These are phyloP conservation scores for Euura saliciscinereae DNA, from an alignment of 1,140 invertebrate species.

Conservation along the genomic window DNA sequence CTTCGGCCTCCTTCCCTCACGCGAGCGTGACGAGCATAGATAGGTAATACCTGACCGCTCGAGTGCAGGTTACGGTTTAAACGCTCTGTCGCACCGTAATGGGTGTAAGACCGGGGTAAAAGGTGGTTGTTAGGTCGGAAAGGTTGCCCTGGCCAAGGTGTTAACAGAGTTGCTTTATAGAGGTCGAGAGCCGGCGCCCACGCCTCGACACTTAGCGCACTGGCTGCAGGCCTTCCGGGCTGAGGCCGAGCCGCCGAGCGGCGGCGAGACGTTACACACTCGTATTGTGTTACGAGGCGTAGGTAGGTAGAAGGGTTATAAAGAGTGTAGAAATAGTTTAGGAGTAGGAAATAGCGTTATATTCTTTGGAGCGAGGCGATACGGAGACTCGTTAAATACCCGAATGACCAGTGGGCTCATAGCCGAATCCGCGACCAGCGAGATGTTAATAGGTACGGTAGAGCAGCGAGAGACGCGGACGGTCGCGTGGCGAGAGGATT, in stretches of 20 bases:
- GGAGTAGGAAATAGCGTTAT: conserved; percentile 12
- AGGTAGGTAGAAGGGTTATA: conserved; percentile 8
- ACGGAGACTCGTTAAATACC: conserved; percentile 43
- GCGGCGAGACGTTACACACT: conserved; percentile 11
- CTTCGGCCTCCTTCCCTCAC: too few species aligned
- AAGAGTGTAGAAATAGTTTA: conserved; percentile 21
- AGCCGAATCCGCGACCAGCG: conserved; percentile 21
- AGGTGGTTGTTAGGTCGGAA: not conserved
- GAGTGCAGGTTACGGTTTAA: too few species aligned
- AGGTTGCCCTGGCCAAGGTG: conserved; percentile 30
- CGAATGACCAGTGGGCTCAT: conserved; percentile 40
- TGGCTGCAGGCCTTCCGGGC: conserved; percentile 17
- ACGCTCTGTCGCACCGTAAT: too few species aligned
- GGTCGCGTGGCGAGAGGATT: not conserved
- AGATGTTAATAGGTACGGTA: conserved; percentile 42
- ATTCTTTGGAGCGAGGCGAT: conserved; percentile 30
- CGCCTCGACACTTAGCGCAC: conserved; percentile 42
- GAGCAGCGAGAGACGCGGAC: conserved; percentile 24
- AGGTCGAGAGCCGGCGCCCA: conserved; percentile 28
- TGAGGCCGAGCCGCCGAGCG: conserved; percentile 7
- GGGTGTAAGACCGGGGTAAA: too few species aligned
- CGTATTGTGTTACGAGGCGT: conserved; percentile 20
- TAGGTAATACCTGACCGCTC: too few species aligned
- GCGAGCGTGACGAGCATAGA: too few species aligned
- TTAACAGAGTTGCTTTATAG: conserved; percentile 50